Evolutionary conservation across 2,113 vertebrate genomes (phyloP), one percentile per base, ranked within the genome.

Genomic region (Notarius quadriscutis): DNA sequence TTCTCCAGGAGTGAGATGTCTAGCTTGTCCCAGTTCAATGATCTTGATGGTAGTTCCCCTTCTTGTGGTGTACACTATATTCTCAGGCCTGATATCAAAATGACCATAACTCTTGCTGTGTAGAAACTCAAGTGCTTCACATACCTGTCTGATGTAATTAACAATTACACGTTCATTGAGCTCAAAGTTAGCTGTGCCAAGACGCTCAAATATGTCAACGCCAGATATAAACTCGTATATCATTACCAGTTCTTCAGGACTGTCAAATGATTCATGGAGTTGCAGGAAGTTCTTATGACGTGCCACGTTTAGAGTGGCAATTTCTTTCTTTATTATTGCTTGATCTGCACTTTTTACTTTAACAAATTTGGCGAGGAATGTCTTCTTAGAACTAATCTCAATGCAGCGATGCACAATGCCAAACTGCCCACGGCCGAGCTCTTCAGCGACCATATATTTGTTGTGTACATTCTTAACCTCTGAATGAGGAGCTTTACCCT

Each of bases 321-420:
- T 99, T 96, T 99, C 98, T 91, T 99, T 99, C 95, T 99, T 99
- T 87, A 99, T 95, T 20, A 97, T 90, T 88, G 97, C 95, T 92
- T 99, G 98, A 93, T 99, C 98, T 18, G 97, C 96, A 81, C 98
- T 97, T 94, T 97, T 98, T 87, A 99, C 97, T 96, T 99, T 99
- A 82, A 97, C 95, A 92, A 99, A 99, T 92, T 99, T 99, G 87
- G 97, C 98, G 94, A 99, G 95, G 90, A 96, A 99, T 5, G 98
- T 99, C 94, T 97, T 99, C 91, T 99, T 97, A 9, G 97, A 97
- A 92, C 92, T 95, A 72, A 94, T 95, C 91, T 97, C 95, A 89
- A 99, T 90, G 90, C 97, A 99, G 75, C 98, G 97, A 90, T 99
- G 98, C 85, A 96, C 96, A 91, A 99, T 98, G 90, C 97, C 96